Conservation (phyloP, 2,888 invertebrate genomes). For the Hybos culiciformis region DNA sequence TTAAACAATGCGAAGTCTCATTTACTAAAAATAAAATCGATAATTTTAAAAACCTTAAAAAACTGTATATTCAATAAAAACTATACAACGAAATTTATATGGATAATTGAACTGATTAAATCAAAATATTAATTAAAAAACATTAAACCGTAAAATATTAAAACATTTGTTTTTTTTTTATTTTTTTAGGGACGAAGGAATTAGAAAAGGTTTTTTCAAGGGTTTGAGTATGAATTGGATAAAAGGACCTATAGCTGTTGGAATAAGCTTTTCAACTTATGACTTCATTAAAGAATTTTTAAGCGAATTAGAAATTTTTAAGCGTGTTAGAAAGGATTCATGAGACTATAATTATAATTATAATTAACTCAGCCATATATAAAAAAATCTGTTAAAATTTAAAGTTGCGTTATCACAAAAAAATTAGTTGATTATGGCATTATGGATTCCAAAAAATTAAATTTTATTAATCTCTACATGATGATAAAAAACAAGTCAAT, state of each 20-base stretch:
- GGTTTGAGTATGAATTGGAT: constrained; percentile 99
- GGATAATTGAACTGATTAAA: neutral
- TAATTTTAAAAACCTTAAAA: neutral
- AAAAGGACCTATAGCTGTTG: constrained; percentile 79
- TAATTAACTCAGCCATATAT: no score
- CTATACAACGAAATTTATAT: neutral
- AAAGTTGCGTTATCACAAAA: no score
- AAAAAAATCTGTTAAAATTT: no score
- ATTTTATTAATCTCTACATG: no score
- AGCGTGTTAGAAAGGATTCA: constrained; percentile 23
- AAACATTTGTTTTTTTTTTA: constrained; percentile 5
- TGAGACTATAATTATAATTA: neutral
- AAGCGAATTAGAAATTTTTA: constrained; percentile 35
- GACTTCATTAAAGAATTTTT: constrained; percentile 59
- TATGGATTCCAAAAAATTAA: no score
- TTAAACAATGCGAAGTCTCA: no score
- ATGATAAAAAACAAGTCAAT: no score
- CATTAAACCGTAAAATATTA: neutral
- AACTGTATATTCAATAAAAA: neutral
- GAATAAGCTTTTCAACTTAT: constrained; percentile 93
- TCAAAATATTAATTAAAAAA: neutral
- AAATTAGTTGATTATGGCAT: no score
- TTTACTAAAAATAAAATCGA: no score
- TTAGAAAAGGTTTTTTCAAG: constrained; percentile 84
- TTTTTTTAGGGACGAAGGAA: constrained; percentile 65